A percentile compares a stretch with the other conserved stretches of the same genome.
Evolutionary conservation across 2,797 vertebrate species (phyloP).

Genomic region (Urophycis tenuis): DNA sequence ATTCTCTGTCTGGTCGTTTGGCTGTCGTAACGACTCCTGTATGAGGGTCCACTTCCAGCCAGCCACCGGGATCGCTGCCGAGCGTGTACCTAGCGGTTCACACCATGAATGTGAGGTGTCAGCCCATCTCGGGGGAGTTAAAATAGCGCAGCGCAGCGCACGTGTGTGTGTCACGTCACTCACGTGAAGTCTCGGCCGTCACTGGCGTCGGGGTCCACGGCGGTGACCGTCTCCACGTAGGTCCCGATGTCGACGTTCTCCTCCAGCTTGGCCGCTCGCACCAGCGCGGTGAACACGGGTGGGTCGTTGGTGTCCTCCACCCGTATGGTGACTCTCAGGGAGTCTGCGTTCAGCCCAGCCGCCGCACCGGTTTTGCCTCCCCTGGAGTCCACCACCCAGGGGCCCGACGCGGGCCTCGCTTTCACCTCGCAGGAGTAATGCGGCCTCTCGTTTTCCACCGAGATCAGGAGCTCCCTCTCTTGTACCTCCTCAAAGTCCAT

Average conservation of each 20-base stretch:
- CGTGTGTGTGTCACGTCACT: constrained; percentile 13
- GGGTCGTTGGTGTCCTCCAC: constrained; percentile 63
- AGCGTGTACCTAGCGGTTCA: constrained; percentile 52
- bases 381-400: constrained; percentile 50
- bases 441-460: constrained; percentile 53
- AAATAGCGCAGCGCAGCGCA: too few relatives aligned
- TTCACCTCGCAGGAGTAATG: constrained; percentile 58
- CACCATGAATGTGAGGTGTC: neutral
- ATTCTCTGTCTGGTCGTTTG: constrained; percentile 57
- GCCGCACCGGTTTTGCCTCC: neutral
- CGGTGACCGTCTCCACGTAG: constrained; percentile 46
- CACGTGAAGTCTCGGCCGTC: constrained; percentile 46
- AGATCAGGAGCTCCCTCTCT: constrained; percentile 43
- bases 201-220: constrained; percentile 53
- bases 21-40: constrained; percentile 58
- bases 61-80: constrained; percentile 59
- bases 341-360: neutral
- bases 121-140: neutral
- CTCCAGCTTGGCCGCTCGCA: constrained; percentile 30
- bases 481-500: constrained; percentile 56
- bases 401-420: constrained; percentile 35
- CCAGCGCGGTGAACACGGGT: constrained; percentile 39
- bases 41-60: constrained; percentile 56
- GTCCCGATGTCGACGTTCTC: constrained; percentile 55
- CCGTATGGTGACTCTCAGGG: constrained; percentile 40